Percentiles rank a stretch among this genome's conserved stretches.
These are phyloP conservation scores for Perizoma flavofasciatum DNA, from an alignment of 2,888 invertebrate species.

Conservation along the genomic window DNA sequence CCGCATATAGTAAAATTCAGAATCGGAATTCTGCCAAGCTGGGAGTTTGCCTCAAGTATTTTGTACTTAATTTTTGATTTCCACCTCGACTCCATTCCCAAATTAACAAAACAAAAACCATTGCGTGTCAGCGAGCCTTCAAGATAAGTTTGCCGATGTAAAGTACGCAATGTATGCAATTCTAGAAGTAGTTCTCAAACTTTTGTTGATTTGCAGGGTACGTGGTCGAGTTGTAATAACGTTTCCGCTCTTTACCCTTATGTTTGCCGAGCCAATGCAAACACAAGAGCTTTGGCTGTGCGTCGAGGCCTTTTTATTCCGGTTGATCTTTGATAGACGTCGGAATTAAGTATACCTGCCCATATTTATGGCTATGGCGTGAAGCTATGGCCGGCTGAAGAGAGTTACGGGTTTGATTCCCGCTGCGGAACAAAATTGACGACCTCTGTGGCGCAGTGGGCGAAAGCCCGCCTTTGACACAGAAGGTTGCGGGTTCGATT, in stretches of 20 bases:
- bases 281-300: conserved; percentile 61
- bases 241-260: conserved; percentile 75
- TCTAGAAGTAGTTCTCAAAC: conserved; percentile 3
- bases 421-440: too few species aligned
- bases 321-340: conserved; percentile 47
- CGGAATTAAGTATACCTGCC: conserved; percentile 17
- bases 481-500: too few species aligned
- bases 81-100: not conserved
- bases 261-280: conserved; percentile 73
- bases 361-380: conserved; percentile 11
- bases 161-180: conserved; percentile 38
- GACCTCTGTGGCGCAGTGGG: too few species aligned
- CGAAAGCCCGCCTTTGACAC: too few species aligned
- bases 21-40: conserved; percentile 58
- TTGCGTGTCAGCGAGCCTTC: conserved; percentile 18
- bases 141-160: fast-evolving
- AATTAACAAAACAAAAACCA: conserved; percentile 18
- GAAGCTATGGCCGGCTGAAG: too few species aligned
- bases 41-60: conserved; percentile 54
- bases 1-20: conserved; percentile 43
- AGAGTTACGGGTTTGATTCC: too few species aligned
- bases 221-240: conserved; percentile 67
- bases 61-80: conserved; percentile 31
- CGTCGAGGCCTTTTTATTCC: conserved; percentile 51
- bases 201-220: conserved; percentile 4